phyloP scores from a whole-genome alignment of 1,140 invertebrate species.

The Papilio polytes region DNA sequence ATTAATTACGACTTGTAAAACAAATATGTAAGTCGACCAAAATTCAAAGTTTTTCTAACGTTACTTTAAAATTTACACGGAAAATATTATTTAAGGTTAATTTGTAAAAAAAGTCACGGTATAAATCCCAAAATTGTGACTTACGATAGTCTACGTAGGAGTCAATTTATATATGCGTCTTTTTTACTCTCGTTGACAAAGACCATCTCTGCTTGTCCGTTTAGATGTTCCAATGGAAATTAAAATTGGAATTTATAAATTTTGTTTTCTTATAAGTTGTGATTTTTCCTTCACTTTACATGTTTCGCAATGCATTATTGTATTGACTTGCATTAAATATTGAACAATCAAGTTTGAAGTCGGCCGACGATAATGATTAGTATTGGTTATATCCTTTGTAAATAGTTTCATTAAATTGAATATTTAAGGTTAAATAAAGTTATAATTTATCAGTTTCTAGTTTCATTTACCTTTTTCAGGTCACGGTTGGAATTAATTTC shows the following conservation, averaged over 20 bases:
- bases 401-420: constrained; percentile 51
- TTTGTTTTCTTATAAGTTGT: not conserved
- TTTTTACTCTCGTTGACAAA: too few species aligned
- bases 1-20: too few species aligned
- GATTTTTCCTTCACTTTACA: constrained; percentile 19
- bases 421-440: constrained; percentile 51
- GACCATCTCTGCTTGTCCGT: not conserved
- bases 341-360: constrained; percentile 39
- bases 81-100: too few species aligned
- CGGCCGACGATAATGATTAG: constrained; percentile 40
- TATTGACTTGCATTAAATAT: constrained; percentile 38
- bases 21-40: too few species aligned
- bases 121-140: too few species aligned
- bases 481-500: not conserved
- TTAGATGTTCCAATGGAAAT: not conserved
- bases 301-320: constrained; percentile 11
- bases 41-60: too few species aligned
- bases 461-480: constrained; percentile 33
- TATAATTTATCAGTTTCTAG: constrained; percentile 40
- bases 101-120: too few species aligned
- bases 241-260: too few species aligned
- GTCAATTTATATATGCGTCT: too few species aligned
- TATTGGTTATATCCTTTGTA: constrained; percentile 48
- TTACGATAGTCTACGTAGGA: too few species aligned
- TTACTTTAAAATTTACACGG: too few species aligned